Evolutionary conservation across 2,888 invertebrate species (phyloP), one percentile per base, ranked within the genome.

Genomic region (Cephus sareptanus): DNA sequence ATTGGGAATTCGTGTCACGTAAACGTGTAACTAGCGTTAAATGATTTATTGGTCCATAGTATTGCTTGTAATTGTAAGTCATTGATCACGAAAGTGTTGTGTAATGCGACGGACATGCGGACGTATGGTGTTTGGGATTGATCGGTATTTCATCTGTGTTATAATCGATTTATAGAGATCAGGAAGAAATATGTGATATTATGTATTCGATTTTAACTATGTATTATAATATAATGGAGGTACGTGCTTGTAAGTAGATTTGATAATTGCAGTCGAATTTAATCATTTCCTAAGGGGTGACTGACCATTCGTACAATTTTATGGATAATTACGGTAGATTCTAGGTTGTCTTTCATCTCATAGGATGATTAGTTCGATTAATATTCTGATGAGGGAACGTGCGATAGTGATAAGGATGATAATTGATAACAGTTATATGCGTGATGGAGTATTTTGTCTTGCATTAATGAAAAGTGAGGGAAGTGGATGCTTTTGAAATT

Each of bases 1-100:
- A 71, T 71, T 73, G 11, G 30, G 73, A 75, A 70, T 78, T 56
- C 74, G n/a, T 69, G 69, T 78, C 74, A 73, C 71, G 73, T 69
- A 73, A 35, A 70, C 71, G 69, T 33, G 69, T 35, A 69, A 35
- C 40, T 73, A 74, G 34, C 13, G 73, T 78, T 78, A 74, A 76
- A 77, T 77, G 80, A 80, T 81, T 80, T 77, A 80, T 81, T 69
- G 71, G 40, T 80, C 40, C 30, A 70, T 74, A 75, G 34, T 69
- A 74, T 77, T 78, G 15, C 34, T 40, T 77, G 77, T 75, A 80
- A 81, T 81, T 80, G 81, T 77, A 71, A 76, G 73, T 77, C 74
- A 80, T 79, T 77, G 77, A 68, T 70, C 23, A 73, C 68, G 37
- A 69, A 34, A 30, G 40, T 37, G 31, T 35, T 37, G 15, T 76